Evolutionary conservation across 2,797 vertebrate genomes (phyloP).

Genomic region (Acanthiza pusilla): DNA sequence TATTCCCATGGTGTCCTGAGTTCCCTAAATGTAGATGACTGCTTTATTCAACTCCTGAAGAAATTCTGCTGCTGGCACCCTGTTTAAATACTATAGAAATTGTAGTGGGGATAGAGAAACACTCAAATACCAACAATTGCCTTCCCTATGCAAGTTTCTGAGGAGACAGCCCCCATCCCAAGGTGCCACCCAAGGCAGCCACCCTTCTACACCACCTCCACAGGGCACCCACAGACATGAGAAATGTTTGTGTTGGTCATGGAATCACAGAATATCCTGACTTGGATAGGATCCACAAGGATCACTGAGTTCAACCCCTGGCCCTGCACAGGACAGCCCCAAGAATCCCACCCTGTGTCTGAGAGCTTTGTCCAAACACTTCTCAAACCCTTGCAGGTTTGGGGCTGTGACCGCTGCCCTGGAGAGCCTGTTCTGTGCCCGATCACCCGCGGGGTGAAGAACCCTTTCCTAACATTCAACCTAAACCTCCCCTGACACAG

Average conservation of each 20-base stretch:
- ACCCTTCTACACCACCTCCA: not conserved
- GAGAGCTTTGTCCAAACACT: not conserved
- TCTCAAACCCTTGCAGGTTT: not conserved
- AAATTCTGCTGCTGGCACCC: not conserved
- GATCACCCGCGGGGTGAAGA: not conserved
- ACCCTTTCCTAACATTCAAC: not conserved
- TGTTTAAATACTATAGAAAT: not conserved
- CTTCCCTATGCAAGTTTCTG: not conserved
- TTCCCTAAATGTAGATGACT: not conserved
- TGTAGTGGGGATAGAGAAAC: not conserved
- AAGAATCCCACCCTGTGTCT: not conserved
- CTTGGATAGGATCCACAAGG: not conserved
- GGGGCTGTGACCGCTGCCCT: no score
- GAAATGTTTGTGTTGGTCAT: not conserved
- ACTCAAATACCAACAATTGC: not conserved
- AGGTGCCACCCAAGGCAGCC: not conserved
- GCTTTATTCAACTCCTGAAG: not conserved
- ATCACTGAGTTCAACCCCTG: accelerated
- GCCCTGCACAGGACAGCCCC: not conserved
- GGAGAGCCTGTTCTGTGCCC: not conserved
- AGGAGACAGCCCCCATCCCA: not conserved
- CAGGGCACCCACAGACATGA: not conserved
- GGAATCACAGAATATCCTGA: not conserved
- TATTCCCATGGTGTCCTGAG: not conserved
- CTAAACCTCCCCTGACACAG: not conserved